These are phyloP conservation scores for Sorex fumeus DNA, from an alignment of 2,113 vertebrate genomes.

Conservation along the genomic window DNA sequence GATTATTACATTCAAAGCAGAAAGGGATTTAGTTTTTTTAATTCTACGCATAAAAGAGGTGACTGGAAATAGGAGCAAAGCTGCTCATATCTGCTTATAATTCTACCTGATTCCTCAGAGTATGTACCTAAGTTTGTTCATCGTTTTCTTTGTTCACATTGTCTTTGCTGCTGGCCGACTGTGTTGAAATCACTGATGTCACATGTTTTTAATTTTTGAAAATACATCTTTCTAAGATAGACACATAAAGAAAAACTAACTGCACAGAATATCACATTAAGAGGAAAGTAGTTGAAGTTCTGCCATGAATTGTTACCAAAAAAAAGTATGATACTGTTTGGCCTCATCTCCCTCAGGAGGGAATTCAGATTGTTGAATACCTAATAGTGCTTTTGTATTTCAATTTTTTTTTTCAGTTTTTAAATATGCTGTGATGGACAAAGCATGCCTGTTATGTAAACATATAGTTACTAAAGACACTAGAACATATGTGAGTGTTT, in stretches of 20 bases:
- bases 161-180: conserved; percentile 79
- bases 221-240: conserved; percentile 86
- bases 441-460: conserved; percentile 86
- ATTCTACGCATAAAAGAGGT: not conserved
- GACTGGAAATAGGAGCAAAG: not conserved
- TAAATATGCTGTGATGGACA: conserved; percentile 76
- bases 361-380: conserved; percentile 85
- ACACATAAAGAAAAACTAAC: conserved; percentile 76
- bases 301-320: conserved; percentile 86
- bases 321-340: conserved; percentile 85
- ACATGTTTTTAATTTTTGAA: conserved; percentile 87
- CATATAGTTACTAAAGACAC: conserved; percentile 84
- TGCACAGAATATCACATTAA: conserved; percentile 82
- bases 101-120: conserved; percentile 70
- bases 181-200: conserved; percentile 78
- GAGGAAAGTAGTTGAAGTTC: conserved; percentile 87
- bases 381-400: conserved; percentile 83
- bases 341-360: conserved; percentile 79
- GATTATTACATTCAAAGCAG: conserved; percentile 31
- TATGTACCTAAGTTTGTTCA: conserved; percentile 72
- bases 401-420: conserved; percentile 55
- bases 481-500: conserved; percentile 73
- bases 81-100: conserved; percentile 60
- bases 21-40: not conserved
- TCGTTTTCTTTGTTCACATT: conserved; percentile 74